Base-by-base conservation (phyloP, 2,888 invertebrate species). In the Phyllotreta cruciferae region DNA sequence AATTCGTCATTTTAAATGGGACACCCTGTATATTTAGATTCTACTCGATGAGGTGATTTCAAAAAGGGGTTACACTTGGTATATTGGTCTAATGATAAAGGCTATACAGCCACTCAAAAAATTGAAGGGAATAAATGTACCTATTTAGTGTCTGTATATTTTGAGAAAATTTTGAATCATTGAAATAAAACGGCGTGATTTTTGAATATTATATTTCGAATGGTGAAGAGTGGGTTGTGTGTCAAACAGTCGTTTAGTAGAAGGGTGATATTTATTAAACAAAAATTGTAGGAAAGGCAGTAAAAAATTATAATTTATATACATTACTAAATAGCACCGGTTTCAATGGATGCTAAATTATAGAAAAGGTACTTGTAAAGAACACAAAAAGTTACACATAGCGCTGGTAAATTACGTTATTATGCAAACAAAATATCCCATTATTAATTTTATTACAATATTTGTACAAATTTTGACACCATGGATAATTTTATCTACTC, bases 271-370 rank as follows among this genome's bases (percentile, higher is more conserved):
- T 24, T 41, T 41, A 13, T 52, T 58, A 14, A 52, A 50, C 35
- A 24, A 41, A 47, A 50, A 47, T 9, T 49, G 41, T 57, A 58
- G 50, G 58, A 58, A 58, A 58, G 52, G 58, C 58, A 58, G 50
- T 50, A 58, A 36, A 58, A 57, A 58, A 52, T 52, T 36, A 50
- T 41, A 38, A 58, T 58, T 14, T 42, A 56, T 52, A 50, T 58
- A 39, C 52, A 37, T 37, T 13, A 52, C n/a, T n/a, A n/a, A n/a
- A n/a, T 58, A 58, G 52, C 58, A 58, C 58, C 58, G 50, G 41
- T 50, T 56, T 50, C 34, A 41, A 35, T 55, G 1, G 44, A 55
- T 42, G 52, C 52, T 37, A 55, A 41, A 36, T 9, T 41, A 41
- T 39, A 41, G 41, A 56, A 34, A 34, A 54, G 54, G 54, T 54